Conservation (phyloP, 2,113 vertebrate species). For the Pelvicachromis taeniatus region DNA sequence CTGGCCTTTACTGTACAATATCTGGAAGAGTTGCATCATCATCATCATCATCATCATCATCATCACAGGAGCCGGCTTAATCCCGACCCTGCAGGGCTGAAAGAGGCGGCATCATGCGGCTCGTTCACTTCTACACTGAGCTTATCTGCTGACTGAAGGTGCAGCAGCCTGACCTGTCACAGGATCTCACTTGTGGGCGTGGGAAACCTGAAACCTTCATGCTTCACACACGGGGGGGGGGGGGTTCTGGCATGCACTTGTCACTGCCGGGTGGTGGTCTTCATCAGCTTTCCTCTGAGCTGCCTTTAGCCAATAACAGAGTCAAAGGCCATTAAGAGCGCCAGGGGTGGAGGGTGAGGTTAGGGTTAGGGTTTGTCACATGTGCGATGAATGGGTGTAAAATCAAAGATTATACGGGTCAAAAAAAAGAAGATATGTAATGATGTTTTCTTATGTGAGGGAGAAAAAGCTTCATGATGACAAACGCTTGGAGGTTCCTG, state of each 20-base stretch:
- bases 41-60: conserved; percentile 54
- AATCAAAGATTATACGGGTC: not conserved
- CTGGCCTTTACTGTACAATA: conserved; percentile 14
- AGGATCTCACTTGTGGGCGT: not conserved
- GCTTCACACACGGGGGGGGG: not conserved
- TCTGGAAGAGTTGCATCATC: conserved; percentile 60
- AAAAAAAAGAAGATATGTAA: not conserved
- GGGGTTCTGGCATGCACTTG: not conserved
- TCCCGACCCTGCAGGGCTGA: not conserved
- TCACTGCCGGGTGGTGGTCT: not conserved
- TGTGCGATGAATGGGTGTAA: not conserved
- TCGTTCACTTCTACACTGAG: not conserved
- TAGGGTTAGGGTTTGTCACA: not conserved
- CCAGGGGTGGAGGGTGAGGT: not conserved
- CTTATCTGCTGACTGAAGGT: not conserved
- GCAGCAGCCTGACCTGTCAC: not conserved
- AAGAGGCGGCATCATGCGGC: not conserved
- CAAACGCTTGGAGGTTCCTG: not conserved
- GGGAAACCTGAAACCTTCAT: not conserved
- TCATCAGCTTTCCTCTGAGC: not conserved
- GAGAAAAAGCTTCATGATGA: not conserved
- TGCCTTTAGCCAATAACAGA: not conserved
- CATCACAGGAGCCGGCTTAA: conserved; percentile 35
- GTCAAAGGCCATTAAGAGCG: not conserved
- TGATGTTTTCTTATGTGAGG: too few relatives aligned